These are phyloP conservation scores for Drosophila elegans DNA, from an alignment of 1,140 invertebrate species.

Conservation along the genomic window DNA sequence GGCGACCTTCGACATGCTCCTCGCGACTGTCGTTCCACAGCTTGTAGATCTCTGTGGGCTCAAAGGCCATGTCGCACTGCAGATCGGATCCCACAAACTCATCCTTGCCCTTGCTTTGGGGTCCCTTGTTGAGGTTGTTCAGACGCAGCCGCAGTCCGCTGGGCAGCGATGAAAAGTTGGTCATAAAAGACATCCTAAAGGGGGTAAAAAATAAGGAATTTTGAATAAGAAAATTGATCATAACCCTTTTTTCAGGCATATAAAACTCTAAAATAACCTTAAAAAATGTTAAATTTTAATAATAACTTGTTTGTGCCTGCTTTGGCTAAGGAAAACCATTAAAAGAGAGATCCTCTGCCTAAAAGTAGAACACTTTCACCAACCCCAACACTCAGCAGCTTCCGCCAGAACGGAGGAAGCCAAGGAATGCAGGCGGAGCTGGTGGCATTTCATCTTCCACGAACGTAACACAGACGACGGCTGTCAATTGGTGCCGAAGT, in stretches of 20 bases:
- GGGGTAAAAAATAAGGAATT: neutral
- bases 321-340: slow-evolving; percentile 10
- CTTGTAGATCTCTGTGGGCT: slow-evolving; percentile 92
- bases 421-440: slow-evolving; percentile 18
- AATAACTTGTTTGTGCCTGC: slow-evolving; percentile 42
- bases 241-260: too few species aligned
- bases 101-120: slow-evolving; percentile 82
- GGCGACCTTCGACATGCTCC: slow-evolving; percentile 91
- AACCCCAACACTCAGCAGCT: slow-evolving; percentile 23
- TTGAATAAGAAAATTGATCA: too few species aligned
- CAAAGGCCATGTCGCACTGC: slow-evolving; percentile 88
- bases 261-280: too few species aligned
- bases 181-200: slow-evolving; percentile 87
- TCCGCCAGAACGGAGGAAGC: slow-evolving; percentile 57
- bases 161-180: slow-evolving; percentile 89
- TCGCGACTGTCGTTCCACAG: slow-evolving; percentile 91
- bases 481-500: slow-evolving; percentile 41
- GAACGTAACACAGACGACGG: slow-evolving; percentile 76
- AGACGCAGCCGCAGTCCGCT: slow-evolving; percentile 85
- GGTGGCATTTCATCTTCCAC: slow-evolving; percentile 70
- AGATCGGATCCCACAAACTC: slow-evolving; percentile 83
- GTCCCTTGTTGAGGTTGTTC: slow-evolving; percentile 70
- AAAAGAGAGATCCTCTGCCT: slow-evolving; percentile 1
- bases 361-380: slow-evolving; percentile 45
- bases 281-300: too few species aligned